Base-by-base conservation (phyloP, 2,113 vertebrate genomes). In the Urocolius indicus region DNA sequence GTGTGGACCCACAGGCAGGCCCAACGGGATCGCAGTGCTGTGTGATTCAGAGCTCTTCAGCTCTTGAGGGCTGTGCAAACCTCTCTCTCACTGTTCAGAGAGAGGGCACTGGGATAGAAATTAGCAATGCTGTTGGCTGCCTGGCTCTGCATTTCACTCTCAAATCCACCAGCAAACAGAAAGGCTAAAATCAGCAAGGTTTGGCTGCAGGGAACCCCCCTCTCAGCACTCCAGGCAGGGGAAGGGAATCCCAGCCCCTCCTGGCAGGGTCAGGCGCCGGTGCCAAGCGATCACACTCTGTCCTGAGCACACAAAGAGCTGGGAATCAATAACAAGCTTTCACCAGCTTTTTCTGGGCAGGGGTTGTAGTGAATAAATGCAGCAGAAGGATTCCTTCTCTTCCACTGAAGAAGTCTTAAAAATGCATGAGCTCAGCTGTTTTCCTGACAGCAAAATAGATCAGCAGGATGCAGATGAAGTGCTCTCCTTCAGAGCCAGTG, bases 11-110 rank as follows among this genome's bases (percentile, higher is more conserved):
- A 84, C 86, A 36, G 49, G 36, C 10, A 45, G 55, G 71, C 46
- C 14, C 38, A 3, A 29, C 65, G 7, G 62, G 65, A 10, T 76
- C 29, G 58, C 54, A 24, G 87, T 13, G n/a, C 18, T 13, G 77
- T 74, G 87, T 78, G 91, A 81, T 80, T 87, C 86, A 72, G 43
- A 76, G 87, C 90, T 89, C 83, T 45, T 52, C 23, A 77, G 82
- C 75, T 55, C 75, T 55, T 7, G 27, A 16, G 55, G 69, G 36
- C 78, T 88, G 11, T 71, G 87, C 45, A 11, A 2, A 58, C 21
- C 83, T 62, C 75, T 14, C 30, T 58, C 36, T 29, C 12, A 3
- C 76, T 30, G 9, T 30, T 78, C 18, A 66, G 69, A 63, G 49
- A 3, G 27, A 29, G 27, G 77, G 63, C 54, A 4, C 51, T 4